Conservation (phyloP, 2,888 invertebrate species). For the Nemoura dubitans region DNA sequence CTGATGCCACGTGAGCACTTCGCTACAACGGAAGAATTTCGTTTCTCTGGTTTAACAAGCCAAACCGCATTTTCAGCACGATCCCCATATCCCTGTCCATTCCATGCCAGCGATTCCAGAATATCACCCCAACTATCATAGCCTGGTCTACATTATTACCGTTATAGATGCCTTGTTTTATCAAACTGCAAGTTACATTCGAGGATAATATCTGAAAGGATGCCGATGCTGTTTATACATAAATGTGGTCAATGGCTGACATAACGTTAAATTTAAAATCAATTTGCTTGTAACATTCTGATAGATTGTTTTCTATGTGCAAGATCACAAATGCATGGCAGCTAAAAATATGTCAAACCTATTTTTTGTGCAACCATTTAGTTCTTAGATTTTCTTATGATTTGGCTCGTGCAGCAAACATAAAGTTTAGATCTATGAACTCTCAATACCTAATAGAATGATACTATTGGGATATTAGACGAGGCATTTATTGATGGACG, state of each 20-base stretch:
- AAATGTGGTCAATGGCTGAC: background rate
- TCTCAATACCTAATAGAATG: constrained; percentile 49
- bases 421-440: constrained; percentile 16
- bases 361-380: background rate
- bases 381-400: background rate
- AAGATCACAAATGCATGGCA: background rate
- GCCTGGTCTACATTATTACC: background rate
- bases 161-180: constrained; percentile 4
- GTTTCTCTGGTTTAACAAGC: constrained; percentile 16
- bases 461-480: constrained; percentile 47
- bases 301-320: background rate
- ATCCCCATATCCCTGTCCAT: constrained; percentile 21
- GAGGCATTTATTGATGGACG: background rate
- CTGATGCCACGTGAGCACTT: constrained; percentile 44
- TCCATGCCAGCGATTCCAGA: background rate
- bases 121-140: constrained; percentile 18
- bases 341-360: background rate
- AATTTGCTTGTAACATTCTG: background rate
- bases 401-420: background rate
- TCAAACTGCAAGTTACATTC: background rate
- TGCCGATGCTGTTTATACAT: background rate
- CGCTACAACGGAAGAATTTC: background rate
- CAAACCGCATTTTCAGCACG: constrained; percentile 23
- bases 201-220: background rate
- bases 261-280: background rate